phyloP scores from a whole-genome alignment of 2,888 invertebrate genomes.

The Chrysodeixis includens region DNA sequence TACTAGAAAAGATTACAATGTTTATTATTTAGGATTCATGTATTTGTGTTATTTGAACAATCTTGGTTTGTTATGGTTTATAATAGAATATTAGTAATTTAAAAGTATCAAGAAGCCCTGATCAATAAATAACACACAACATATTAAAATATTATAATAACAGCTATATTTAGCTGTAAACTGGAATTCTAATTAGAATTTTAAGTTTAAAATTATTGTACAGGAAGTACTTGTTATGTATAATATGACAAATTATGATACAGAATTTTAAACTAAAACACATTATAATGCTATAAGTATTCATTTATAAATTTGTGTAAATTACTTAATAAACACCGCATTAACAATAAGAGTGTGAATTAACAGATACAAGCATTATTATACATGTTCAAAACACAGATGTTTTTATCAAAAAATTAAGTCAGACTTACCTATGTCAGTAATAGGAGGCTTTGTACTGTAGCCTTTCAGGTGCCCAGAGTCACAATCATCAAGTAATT shows the following conservation, averaged over 20 bases:
- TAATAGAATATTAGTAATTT: neutral
- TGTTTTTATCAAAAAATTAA: neutral
- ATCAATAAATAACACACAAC: no score
- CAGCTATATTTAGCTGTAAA: no score
- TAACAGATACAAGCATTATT: neutral
- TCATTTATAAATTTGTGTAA: neutral
- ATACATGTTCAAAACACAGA: neutral
- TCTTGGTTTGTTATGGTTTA: neutral
- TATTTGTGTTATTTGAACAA: neutral
- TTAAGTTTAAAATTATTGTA: neutral
- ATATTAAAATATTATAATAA: no score
- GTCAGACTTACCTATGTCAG: conserved; percentile 93
- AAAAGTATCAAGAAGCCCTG: neutral
- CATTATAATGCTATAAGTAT: neutral
- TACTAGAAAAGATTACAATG: neutral
- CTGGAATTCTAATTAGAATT: no score
- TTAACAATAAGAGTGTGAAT: neutral
- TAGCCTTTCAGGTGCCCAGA: conserved; percentile 94
- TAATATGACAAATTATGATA: neutral
- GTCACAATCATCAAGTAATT: conserved; percentile 94
- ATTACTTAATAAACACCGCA: neutral
- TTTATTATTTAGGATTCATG: neutral
- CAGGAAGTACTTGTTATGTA: neutral
- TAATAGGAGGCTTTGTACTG: conserved; percentile 97
- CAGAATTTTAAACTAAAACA: neutral